Conservation (phyloP, 35 echinoderm and acorn worm species). For the Eucidaris tribuloides region DNA sequence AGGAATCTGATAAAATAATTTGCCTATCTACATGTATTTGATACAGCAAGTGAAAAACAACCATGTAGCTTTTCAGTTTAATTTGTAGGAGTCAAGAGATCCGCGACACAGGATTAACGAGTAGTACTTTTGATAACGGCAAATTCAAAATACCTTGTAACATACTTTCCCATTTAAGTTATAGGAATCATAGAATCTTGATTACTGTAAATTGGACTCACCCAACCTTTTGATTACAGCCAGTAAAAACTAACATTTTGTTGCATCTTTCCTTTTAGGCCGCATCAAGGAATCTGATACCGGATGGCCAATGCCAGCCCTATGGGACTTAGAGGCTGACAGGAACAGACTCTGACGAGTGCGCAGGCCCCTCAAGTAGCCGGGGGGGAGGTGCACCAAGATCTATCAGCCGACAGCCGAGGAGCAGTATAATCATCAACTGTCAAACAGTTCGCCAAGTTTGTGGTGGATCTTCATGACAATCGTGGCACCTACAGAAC, state of each 20-base stretch:
- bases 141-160: not conserved
- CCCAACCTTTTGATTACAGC: not conserved
- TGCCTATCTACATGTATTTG: too few relatives aligned
- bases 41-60: too few relatives aligned
- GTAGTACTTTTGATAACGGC: too few relatives aligned
- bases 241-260: not conserved
- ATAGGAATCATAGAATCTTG: not conserved
- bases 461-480: slow-evolving; percentile 99
- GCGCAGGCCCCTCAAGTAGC: slow-evolving; percentile 96
- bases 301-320: slow-evolving; percentile 88
- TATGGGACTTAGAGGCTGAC: slow-evolving; percentile 98
- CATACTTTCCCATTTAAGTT: not conserved
- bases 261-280: slow-evolving; percentile 19
- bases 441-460: slow-evolving; percentile 99
- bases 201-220: not conserved
- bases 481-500: slow-evolving; percentile 95
- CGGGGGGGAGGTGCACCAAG: slow-evolving; percentile 84
- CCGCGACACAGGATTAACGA: too few relatives aligned
- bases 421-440: slow-evolving; percentile 99
- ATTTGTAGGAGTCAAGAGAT: too few relatives aligned
- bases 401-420: slow-evolving; percentile 90
- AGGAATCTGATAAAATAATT: too few relatives aligned
- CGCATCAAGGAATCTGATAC: slow-evolving; percentile 99
- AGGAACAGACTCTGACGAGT: slow-evolving; percentile 77
- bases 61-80: too few relatives aligned